A percentile compares a stretch with the other conserved stretches of the same genome.
Conservation (phyloP, 64 coral and sea anemone genomes). For the Anthopleura sola region DNA sequence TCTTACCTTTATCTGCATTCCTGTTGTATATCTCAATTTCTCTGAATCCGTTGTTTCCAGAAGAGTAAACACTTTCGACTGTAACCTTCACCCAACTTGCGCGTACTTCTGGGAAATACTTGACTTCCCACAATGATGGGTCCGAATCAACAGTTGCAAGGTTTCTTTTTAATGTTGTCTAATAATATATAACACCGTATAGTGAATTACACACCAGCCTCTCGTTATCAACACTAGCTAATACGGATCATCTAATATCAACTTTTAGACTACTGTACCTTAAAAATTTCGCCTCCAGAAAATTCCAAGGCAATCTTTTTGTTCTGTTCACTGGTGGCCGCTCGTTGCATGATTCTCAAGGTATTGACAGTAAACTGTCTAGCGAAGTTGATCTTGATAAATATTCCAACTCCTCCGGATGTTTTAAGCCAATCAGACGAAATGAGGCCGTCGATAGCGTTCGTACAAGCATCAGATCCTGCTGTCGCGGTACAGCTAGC, state of each 20-base stretch:
- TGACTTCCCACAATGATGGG: slow-evolving; percentile 44
- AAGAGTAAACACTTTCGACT: slow-evolving; percentile 52
- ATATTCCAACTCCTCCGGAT: slow-evolving; percentile 18
- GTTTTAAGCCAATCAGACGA: slow-evolving; percentile 25
- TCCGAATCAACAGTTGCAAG: not conserved
- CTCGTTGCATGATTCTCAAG: slow-evolving; percentile 59
- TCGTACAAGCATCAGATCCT: not conserved
- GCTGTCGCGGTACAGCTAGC: not conserved
- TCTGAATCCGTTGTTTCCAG: slow-evolving; percentile 46
- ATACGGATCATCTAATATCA: no score
- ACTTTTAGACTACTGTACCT: slow-evolving; percentile 25
- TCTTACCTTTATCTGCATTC: slow-evolving; percentile 55
- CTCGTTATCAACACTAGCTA: not conserved
- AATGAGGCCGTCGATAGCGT: not conserved
- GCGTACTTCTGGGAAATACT: slow-evolving; percentile 52
- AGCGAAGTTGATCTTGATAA: slow-evolving; percentile 61
- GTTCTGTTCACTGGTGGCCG: slow-evolving; percentile 15
- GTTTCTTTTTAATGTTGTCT: slow-evolving; percentile 66
- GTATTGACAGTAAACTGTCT: slow-evolving; percentile 66
- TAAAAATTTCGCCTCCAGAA: slow-evolving; percentile 43
- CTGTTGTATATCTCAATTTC: slow-evolving; percentile 81
- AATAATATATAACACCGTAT: not conserved
- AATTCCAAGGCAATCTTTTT: slow-evolving; percentile 56
- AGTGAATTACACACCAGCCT: not conserved
- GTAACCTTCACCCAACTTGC: slow-evolving; percentile 63